Conservation (phyloP, 2,888 invertebrate species). For the Charanyca ferruginea region DNA sequence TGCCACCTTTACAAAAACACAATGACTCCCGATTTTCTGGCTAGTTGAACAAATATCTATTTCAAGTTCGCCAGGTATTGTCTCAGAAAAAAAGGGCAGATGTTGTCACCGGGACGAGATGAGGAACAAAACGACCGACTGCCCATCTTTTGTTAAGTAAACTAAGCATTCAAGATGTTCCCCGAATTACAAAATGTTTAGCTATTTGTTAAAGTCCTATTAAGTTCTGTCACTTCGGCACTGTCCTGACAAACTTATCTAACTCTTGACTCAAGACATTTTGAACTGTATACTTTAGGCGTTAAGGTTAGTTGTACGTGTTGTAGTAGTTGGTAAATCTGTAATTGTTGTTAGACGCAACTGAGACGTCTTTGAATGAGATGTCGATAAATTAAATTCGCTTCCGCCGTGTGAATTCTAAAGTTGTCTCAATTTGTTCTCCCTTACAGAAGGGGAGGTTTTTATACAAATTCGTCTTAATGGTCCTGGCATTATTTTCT, state of each 20-base stretch:
- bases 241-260: slow-evolving; percentile 72
- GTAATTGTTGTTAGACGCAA: slow-evolving; percentile 87
- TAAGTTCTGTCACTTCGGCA: slow-evolving; percentile 87
- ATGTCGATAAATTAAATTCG: slow-evolving; percentile 90
- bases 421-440: slow-evolving; percentile 89
- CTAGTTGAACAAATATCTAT: slow-evolving; percentile 89
- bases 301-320: slow-evolving; percentile 59
- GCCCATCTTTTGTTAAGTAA: slow-evolving; percentile 85
- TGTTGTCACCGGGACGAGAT: slow-evolving; percentile 84
- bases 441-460: slow-evolving; percentile 76
- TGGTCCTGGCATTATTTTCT: slow-evolving; percentile 74
- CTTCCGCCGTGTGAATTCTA: slow-evolving; percentile 88
- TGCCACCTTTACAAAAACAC: slow-evolving; percentile 80
- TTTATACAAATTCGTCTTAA: slow-evolving; percentile 71
- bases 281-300: slow-evolving; percentile 54
- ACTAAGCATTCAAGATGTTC: slow-evolving; percentile 88
- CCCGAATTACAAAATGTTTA: slow-evolving; percentile 90
- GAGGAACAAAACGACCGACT: slow-evolving; percentile 80
- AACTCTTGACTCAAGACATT: slow-evolving; percentile 43
- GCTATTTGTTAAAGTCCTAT: slow-evolving; percentile 90
- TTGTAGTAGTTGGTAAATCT: slow-evolving; percentile 67
- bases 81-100: slow-evolving; percentile 85
- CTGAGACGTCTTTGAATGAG: slow-evolving; percentile 85
- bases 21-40: slow-evolving; percentile 89
- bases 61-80: slow-evolving; percentile 82